Percentiles rank a stretch among this genome's conserved stretches.
phyloP scores from a whole-genome alignment of 2,888 invertebrate species.

The Trissonchulus sp. region DNA sequence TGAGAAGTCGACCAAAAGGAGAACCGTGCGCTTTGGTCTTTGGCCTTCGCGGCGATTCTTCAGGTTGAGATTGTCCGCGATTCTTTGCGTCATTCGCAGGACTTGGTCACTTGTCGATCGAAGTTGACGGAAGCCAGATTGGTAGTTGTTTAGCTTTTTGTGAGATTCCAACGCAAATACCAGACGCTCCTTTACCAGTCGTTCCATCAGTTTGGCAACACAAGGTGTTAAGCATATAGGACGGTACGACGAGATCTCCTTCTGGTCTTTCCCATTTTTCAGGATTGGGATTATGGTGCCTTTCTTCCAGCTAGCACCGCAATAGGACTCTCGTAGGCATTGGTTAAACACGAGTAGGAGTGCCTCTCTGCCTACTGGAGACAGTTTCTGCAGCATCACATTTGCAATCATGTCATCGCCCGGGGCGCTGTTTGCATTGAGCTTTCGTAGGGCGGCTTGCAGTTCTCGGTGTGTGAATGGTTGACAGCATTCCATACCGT shows the following conservation, averaged over 20 bases:
- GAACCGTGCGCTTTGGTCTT: neutral
- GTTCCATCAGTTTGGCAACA: neutral
- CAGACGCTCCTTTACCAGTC: neutral
- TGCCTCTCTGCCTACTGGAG: neutral
- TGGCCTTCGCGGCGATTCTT: neutral
- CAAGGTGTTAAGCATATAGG: constrained; percentile 5
- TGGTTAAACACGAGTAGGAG: neutral
- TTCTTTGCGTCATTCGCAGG: constrained; percentile 6
- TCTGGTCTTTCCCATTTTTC: constrained; percentile 1
- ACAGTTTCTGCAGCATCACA: neutral
- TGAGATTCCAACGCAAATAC: neutral
- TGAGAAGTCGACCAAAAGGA: neutral
- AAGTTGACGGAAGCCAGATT: neutral
- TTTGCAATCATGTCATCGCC: neutral
- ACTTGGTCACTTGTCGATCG: neutral
- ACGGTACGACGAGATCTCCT: constrained; percentile 1
- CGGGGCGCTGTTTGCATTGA: neutral
- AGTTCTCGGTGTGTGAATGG: constrained; percentile 1
- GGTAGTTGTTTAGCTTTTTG: neutral
- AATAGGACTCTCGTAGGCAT: neutral
- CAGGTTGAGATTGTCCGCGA: neutral
- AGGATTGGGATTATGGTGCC: neutral
- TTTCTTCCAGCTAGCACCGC: neutral
- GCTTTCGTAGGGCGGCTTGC: neutral
- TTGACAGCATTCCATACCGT: neutral